Percentiles rank a stretch among this genome's conserved stretches.
phyloP scores from a whole-genome alignment of 2,113 vertebrate species.

The Trachemys scripta region DNA sequence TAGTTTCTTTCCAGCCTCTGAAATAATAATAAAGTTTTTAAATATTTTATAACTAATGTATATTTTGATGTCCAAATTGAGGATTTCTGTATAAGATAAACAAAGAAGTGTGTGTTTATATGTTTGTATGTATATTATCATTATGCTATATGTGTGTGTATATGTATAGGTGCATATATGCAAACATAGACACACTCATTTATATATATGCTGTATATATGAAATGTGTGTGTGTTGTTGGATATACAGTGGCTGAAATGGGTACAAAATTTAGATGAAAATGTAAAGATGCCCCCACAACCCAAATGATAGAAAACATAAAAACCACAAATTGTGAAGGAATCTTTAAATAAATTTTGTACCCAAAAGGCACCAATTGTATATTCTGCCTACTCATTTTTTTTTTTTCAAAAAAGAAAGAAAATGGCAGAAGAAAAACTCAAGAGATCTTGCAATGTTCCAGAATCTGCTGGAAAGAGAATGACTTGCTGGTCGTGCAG shows the following conservation, averaged over 20 bases:
- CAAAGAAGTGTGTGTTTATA: constrained; percentile 71
- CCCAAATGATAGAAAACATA: constrained; percentile 27
- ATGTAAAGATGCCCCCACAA: constrained; percentile 53
- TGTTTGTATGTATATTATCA: constrained; percentile 70
- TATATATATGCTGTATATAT: constrained; percentile 53
- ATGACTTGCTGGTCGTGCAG: constrained; percentile 44
- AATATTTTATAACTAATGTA: constrained; percentile 85
- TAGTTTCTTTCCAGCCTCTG: constrained; percentile 79
- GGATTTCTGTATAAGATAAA: constrained; percentile 79
- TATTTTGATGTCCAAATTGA: constrained; percentile 85
- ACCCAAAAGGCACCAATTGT: constrained; percentile 48
- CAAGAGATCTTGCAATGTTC: constrained; percentile 36
- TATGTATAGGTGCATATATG: constrained; percentile 75
- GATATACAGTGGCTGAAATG: constrained; percentile 53
- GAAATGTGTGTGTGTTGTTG: constrained; percentile 29
- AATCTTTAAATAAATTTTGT: constrained; percentile 51
- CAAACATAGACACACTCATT: constrained; percentile 20
- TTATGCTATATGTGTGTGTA: constrained; percentile 63
- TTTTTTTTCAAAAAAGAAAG: constrained; percentile 56
- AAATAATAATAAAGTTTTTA: constrained; percentile 82
- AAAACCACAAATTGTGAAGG: constrained; percentile 26
- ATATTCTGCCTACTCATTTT: constrained; percentile 67
- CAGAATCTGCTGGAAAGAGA: constrained; percentile 49
- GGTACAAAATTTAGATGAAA: constrained; percentile 33
- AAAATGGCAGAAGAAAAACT: constrained; percentile 68